These are phyloP conservation scores for Cranoglanis bouderius DNA, from an alignment of 2,113 vertebrate species.

Conservation along the genomic window DNA sequence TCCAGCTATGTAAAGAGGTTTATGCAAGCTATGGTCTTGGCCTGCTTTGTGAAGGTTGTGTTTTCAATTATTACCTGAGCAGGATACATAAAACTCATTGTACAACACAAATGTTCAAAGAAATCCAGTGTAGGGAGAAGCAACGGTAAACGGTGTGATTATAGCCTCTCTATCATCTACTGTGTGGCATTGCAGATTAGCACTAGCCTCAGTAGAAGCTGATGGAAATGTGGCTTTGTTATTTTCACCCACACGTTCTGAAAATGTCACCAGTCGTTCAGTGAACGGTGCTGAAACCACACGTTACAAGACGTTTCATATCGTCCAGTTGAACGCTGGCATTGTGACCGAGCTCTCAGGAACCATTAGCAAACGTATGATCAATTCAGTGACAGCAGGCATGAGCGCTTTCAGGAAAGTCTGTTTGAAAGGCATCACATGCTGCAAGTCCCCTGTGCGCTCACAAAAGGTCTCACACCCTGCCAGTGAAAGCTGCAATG, in stretches of 20 bases:
- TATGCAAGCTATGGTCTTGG: not conserved
- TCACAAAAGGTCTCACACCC: conserved; percentile 45
- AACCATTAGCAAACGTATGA: conserved; percentile 34
- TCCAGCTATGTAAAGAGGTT: conserved; percentile 20
- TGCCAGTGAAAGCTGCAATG: conserved; percentile 11
- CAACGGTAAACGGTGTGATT: not conserved
- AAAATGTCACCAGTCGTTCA: conserved; percentile 42
- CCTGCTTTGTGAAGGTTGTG: not conserved
- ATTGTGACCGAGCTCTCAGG: conserved; percentile 42
- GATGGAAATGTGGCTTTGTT: conserved; percentile 26
- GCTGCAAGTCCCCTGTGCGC: conserved; percentile 23
- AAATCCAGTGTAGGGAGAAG: not conserved
- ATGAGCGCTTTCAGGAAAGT: conserved; percentile 42
- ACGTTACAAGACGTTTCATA: conserved; percentile 13
- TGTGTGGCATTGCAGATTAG: conserved; percentile 14
- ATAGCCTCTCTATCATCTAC: not conserved
- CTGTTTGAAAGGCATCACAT: conserved; percentile 34
- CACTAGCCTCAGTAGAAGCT: conserved; percentile 15
- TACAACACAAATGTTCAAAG: not conserved
- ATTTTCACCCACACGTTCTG: conserved; percentile 40
- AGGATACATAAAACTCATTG: not conserved
- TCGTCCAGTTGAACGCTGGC: conserved; percentile 12
- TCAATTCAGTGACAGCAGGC: conserved; percentile 43
- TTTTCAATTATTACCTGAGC: not conserved
- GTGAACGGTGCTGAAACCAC: not conserved